Conservation (phyloP, 2,797 vertebrate genomes). For the Coranthus polyacanthus region DNA sequence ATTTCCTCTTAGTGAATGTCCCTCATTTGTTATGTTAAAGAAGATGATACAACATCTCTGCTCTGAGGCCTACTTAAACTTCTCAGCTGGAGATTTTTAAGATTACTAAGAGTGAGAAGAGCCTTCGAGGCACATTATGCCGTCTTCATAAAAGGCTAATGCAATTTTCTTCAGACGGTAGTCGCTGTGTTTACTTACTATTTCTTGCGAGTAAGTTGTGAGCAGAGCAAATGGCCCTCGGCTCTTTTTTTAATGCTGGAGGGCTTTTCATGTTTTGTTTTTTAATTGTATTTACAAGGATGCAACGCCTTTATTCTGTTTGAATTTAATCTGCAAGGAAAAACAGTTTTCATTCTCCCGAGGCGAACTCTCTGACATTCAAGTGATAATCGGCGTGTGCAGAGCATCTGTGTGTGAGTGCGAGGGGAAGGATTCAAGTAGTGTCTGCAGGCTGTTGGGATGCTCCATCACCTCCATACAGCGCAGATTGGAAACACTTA, state of each 20-base stretch:
- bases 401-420: background rate
- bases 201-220: slow-evolving; percentile 1
- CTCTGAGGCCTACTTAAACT: background rate
- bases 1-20: slow-evolving; percentile 10
- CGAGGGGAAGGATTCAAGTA: background rate
- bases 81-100: background rate
- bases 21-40: background rate
- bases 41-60: background rate
- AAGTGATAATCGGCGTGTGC: slow-evolving; percentile 13
- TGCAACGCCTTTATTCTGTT: slow-evolving; percentile 4
- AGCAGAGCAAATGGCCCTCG: slow-evolving; percentile 7
- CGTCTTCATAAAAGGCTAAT: slow-evolving; percentile 5
- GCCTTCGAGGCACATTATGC: background rate
- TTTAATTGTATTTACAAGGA: slow-evolving; percentile 8
- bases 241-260: background rate
- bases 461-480: slow-evolving; percentile 42
- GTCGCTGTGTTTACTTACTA: background rate
- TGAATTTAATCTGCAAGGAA: slow-evolving; percentile 38
- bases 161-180: background rate
- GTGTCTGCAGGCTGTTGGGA: slow-evolving; percentile 21
- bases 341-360: slow-evolving; percentile 17
- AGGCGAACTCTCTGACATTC: slow-evolving; percentile 15
- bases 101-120: slow-evolving; percentile 9
- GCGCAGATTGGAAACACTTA: slow-evolving; percentile 55
- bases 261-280: slow-evolving; percentile 3